phyloP scores from a whole-genome alignment of 2,113 vertebrate species.

The Eulemur macaco region DNA sequence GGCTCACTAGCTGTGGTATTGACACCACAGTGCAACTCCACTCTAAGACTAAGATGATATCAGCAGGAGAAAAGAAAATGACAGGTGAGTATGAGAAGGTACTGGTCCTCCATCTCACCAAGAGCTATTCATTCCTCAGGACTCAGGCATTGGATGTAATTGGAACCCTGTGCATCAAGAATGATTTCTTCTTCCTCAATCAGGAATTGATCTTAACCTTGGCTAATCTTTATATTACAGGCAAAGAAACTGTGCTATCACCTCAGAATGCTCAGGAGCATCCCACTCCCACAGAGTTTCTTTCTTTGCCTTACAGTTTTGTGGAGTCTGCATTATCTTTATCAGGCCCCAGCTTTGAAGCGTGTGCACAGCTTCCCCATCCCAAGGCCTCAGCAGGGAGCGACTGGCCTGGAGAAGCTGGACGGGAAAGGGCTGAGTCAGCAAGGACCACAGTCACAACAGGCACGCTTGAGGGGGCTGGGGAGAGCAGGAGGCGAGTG shows the following conservation, averaged over 20 bases:
- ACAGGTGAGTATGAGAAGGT: neutral
- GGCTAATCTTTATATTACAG: neutral
- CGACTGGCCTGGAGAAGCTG: neutral
- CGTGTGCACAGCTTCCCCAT: neutral
- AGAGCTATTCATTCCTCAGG: neutral
- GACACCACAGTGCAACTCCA: neutral
- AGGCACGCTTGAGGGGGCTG: neutral
- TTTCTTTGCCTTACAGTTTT: neutral
- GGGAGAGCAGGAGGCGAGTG: no score
- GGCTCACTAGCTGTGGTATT: neutral
- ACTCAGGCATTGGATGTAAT: neutral
- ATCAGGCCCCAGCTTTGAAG: neutral
- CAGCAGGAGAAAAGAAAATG: neutral
- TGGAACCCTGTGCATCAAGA: neutral
- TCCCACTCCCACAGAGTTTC: neutral
- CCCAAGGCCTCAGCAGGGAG: conserved; percentile 20
- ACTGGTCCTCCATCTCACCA: neutral
- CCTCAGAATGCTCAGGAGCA: neutral
- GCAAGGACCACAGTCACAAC: neutral
- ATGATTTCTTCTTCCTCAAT: neutral
- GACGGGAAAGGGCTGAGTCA: conserved; percentile 26
- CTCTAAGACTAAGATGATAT: neutral
- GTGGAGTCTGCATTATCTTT: neutral
- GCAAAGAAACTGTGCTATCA: neutral
- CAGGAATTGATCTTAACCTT: neutral